Base-by-base conservation (phyloP, 2,797 vertebrate genomes). In the Setipinna tenuifilis region DNA sequence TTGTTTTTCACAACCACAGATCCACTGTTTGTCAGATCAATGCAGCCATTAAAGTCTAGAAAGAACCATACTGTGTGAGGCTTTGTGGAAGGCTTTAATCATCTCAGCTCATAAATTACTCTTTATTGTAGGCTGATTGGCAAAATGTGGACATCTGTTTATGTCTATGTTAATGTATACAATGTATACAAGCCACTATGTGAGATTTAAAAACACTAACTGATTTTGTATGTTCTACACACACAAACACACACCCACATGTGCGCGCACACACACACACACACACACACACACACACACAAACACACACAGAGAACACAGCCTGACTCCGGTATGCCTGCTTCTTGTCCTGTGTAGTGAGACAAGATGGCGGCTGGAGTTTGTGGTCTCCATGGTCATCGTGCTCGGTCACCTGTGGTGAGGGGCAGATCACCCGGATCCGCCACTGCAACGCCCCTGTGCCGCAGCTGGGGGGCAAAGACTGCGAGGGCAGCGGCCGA, bases 321-420 rank as follows among this genome's bases (percentile, higher is more conserved):
- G 28, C 35, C 9, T 31, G 10, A 28, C 23, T 25, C 35, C 6
- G 25, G 3, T 58, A 75, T 81, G 7, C 17, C n/a, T 57, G 78
- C 50, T 58, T 61, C 16, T 44, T 5, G 84, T 28, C 84, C 0
- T 58, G 44, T 84, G 58, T 89, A 99, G 98, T 99, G 90, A 97
- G 96, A 85, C 98, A 98, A 75, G 95, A 99, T 4, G 98, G 98
- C n/a, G 97, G 97, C 23, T 99, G 98, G 98, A 99, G 98, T 90
- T 95, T 99, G 92, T 99, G 98, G 98, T 99, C 98, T 0, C 98
- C 98, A 0, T 99, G 98, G 98, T 99, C 98, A 0, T 97, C 98
- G 3, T 99, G 98, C 92, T 98, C 98, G 0, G 96, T 97, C 83
- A 98, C 97, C 12, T 99, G 98, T 3, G 98, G 98, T n/a, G 90